Base-by-base conservation (phyloP, 2,888 invertebrate species). In the Uropetala carovei region DNA sequence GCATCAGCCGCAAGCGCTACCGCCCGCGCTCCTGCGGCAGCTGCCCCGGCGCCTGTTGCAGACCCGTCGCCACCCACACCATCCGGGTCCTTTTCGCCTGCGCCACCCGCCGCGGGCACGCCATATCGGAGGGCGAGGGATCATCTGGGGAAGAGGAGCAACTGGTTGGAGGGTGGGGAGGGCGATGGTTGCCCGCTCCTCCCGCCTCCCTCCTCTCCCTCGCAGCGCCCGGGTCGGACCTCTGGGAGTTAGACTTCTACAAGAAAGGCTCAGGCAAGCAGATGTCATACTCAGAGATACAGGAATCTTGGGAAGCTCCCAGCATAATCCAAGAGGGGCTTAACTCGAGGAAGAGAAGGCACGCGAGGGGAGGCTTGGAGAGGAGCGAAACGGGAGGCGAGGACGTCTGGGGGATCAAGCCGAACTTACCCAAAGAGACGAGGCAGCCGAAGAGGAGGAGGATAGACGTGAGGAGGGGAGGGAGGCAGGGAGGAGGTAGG, bases 1-100 rank as follows among this genome's bases (percentile, higher is more conserved):
- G 97, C 94, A 95, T 96, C 85, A 97, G 97, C 94, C 95, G 96
- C 93, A 96, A 96, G 93, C 95, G 96, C 75, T 97, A 96, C 95
- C 96, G 96, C 75, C 97, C 97, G 10, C 97, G 97, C 94, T 96
- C 96, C 93, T 97, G 97, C 94, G 97, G 97, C 93, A 95, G 95
- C 93, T 97, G 97, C 94, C 95, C 95, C 75, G 95, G 95, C 93
- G 95, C 96, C 93, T 96, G 96, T 94, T 97, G 97, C 95, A 95
- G 95, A 93, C 97, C 97, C 75, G 95, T 96, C 93, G 95, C 96
- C 92, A 96, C 96, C 94, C 96, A 96, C 93, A 96, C 96, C 92
- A 96, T 96, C 93, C 93, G 94, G 93, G 94, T 94, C 43, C 94
- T 94, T 85, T 94, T 94, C 93, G 94, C 93, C 93, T 94, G 94